Evolutionary conservation across 2,888 invertebrate genomes (phyloP).

Genomic region (Syritta pipiens): DNA sequence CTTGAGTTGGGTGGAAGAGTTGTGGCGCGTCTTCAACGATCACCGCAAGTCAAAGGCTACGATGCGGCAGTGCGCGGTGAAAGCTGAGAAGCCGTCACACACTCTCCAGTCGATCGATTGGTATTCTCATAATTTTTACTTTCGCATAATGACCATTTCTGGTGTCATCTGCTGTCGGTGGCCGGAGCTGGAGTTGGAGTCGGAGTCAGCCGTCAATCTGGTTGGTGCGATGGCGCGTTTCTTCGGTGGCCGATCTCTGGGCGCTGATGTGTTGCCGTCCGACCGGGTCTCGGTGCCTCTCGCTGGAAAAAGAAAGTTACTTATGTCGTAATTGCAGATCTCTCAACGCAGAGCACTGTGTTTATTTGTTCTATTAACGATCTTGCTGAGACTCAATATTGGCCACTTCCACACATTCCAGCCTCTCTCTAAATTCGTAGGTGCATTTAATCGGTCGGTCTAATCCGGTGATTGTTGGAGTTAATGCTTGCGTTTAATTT

Average conservation of each 20-base stretch:
- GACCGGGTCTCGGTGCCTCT: slow-evolving; percentile 35
- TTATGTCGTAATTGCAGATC: slow-evolving; percentile 60
- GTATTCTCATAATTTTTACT: slow-evolving; percentile 54
- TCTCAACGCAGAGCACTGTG: slow-evolving; percentile 33
- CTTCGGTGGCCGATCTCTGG: slow-evolving; percentile 2
- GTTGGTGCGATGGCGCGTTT: slow-evolving; percentile 25
- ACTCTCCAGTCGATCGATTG: slow-evolving; percentile 39
- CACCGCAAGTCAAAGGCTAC: slow-evolving; percentile 42
- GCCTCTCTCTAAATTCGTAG: neutral
- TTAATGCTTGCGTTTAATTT: slow-evolving; percentile 29
- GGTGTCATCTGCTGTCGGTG: slow-evolving; percentile 46
- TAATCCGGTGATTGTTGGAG: neutral
- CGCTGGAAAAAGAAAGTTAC: slow-evolving; percentile 59
- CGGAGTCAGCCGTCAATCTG: neutral
- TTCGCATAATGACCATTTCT: slow-evolving; percentile 66
- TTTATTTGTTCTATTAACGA: slow-evolving; percentile 48
- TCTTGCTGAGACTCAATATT: neutral
- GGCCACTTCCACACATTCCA: slow-evolving; percentile 36
- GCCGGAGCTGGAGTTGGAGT: neutral
- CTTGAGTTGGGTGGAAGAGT: slow-evolving; percentile 9
- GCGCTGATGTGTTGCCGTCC: slow-evolving; percentile 19
- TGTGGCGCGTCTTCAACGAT: slow-evolving; percentile 15
- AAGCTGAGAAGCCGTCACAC: slow-evolving; percentile 30
- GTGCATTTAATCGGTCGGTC: neutral
- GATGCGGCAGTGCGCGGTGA: slow-evolving; percentile 32